Conservation (phyloP, 1,140 invertebrate species). For the Drosophila pseudoobscura region DNA sequence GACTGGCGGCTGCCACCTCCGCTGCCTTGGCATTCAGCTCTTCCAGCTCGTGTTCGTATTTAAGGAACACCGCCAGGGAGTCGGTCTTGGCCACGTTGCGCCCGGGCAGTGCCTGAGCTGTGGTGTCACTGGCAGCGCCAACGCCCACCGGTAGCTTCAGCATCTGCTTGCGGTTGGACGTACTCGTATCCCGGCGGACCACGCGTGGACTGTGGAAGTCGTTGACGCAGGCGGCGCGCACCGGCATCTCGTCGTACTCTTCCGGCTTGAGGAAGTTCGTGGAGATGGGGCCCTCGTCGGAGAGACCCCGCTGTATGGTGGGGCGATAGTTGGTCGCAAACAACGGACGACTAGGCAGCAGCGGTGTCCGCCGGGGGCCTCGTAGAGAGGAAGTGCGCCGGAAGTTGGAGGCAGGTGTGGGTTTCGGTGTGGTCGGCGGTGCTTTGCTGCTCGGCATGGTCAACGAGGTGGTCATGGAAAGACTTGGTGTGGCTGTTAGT, state of each 20-base stretch:
- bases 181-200: conserved; percentile 70
- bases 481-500: conserved; percentile 28
- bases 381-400: conserved; percentile 77
- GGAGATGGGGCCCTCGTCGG: conserved; percentile 82
- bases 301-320: conserved; percentile 81
- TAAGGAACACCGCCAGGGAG: conserved; percentile 78
- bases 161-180: conserved; percentile 72
- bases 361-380: conserved; percentile 67
- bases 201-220: conserved; percentile 79
- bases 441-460: conserved; percentile 26
- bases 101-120: conserved; percentile 18
- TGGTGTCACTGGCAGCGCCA: background rate
- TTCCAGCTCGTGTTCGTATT: conserved; percentile 81
- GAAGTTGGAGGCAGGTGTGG: conserved; percentile 60
- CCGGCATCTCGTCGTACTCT: conserved; percentile 82
- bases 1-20: conserved; percentile 34
- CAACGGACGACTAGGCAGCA: conserved; percentile 70
- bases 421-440: conserved; percentile 21
- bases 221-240: conserved; percentile 76
- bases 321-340: conserved; percentile 76
- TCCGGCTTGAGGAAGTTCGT: conserved; percentile 81
- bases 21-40: conserved; percentile 65
- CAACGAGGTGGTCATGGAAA: conserved; percentile 55
- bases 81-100: conserved; percentile 76
- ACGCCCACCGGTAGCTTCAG: conserved; percentile 53